A percentile compares a stretch with the other conserved stretches of the same genome.
Conservation (phyloP, 1,140 invertebrate species). For the Anastrepha ludens region DNA sequence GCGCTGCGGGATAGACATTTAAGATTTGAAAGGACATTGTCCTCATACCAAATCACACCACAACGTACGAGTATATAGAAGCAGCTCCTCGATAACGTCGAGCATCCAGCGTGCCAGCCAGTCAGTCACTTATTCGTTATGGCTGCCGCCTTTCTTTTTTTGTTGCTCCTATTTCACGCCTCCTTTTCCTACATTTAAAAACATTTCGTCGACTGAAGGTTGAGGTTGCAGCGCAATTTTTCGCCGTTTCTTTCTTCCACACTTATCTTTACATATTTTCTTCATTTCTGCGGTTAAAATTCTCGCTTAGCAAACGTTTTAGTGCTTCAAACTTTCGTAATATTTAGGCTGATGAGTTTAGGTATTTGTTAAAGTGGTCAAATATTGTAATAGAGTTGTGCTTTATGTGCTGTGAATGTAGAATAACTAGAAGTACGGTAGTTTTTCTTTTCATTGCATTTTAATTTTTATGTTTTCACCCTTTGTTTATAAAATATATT, state of each 20-base stretch:
- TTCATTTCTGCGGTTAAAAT: not conserved
- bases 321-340: not conserved
- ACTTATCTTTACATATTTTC: conserved; percentile 32
- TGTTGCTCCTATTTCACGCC: conserved; percentile 29
- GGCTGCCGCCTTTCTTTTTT: not conserved
- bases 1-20: conserved; percentile 29
- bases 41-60: conserved; percentile 22
- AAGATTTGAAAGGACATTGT: conserved; percentile 51
- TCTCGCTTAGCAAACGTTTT: not conserved
- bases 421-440: too few relatives aligned
- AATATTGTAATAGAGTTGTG: not conserved
- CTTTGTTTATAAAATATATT: too few relatives aligned
- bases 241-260: conserved; percentile 10
- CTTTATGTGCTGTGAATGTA: not conserved
- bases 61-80: not conserved
- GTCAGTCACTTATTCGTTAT: conserved; percentile 18
- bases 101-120: not conserved
- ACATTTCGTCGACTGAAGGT: conserved; percentile 39
- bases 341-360: not conserved
- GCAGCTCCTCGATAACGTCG: not conserved
- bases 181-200: conserved; percentile 2
- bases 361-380: not conserved
- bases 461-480: too few relatives aligned
- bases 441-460: not conserved
- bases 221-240: conserved; percentile 53